phyloP scores from a whole-genome alignment of 2,113 vertebrate species.

The Bothrops jararaca region DNA sequence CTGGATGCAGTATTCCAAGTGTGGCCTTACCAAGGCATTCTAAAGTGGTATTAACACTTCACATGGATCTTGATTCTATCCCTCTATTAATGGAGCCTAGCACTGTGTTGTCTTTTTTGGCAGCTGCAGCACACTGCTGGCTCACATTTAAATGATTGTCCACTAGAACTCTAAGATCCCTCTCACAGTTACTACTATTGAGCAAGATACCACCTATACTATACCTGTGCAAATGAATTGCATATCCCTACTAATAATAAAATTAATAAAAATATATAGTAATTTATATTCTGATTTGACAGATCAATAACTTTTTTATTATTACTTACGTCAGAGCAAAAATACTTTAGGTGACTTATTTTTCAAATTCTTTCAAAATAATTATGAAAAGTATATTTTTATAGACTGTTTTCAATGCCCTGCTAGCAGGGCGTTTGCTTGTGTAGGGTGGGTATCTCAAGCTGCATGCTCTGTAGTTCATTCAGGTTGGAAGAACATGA shows the following conservation, averaged over 20 bases:
- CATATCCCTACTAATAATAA: background rate
- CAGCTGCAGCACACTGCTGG: too few relatives aligned
- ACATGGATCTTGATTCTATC: too few relatives aligned
- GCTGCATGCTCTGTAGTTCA: conserved; percentile 76
- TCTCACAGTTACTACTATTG: too few relatives aligned
- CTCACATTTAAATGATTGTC: too few relatives aligned
- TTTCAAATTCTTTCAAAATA: conserved; percentile 63
- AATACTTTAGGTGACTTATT: conserved; percentile 54
- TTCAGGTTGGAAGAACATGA: conserved; percentile 77
- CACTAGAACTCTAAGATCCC: too few relatives aligned
- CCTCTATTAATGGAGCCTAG: too few relatives aligned
- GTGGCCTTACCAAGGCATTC: too few relatives aligned
- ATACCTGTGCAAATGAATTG: background rate
- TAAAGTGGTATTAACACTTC: too few relatives aligned
- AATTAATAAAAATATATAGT: background rate
- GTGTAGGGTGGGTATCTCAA: conserved; percentile 65
- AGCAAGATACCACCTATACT: too few relatives aligned
- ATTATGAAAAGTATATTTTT: conserved; percentile 66
- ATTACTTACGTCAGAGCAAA: conserved; percentile 21
- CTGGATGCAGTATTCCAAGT: too few relatives aligned
- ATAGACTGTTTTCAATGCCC: conserved; percentile 63
- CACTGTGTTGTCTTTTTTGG: too few relatives aligned
- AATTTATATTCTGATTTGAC: conserved; percentile 51
- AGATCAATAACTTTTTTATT: conserved; percentile 49
- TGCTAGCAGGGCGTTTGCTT: conserved; percentile 65